phyloP scores from a whole-genome alignment of 1,140 invertebrate species.

The Zaprionus gabonicus region DNA sequence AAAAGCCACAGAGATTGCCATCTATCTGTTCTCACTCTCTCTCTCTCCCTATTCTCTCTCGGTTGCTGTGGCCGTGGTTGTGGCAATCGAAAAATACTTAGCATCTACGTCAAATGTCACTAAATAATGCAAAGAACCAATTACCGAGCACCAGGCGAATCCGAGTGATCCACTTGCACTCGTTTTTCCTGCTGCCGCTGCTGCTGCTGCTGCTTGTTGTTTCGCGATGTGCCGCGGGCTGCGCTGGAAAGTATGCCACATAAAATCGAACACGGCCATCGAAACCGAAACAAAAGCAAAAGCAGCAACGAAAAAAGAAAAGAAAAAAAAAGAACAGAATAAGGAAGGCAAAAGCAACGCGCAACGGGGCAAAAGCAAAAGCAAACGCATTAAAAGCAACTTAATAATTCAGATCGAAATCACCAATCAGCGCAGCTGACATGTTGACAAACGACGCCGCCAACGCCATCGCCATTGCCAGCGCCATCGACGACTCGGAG shows the following conservation, averaged over 20 bases:
- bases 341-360: conserved; percentile 9
- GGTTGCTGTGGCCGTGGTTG: conserved; percentile 2
- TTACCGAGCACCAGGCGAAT: conserved; percentile 41
- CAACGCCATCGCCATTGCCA: conserved; percentile 32
- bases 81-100: conserved; percentile 53
- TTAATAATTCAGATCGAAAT: conserved; percentile 82
- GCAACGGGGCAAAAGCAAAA: conserved; percentile 45
- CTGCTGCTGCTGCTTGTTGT: conserved; percentile 13
- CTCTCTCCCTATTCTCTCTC: not conserved
- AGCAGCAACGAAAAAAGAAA: conserved; percentile 18
- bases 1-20: conserved; percentile 3
- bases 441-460: conserved; percentile 79
- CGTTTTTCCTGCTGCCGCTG: conserved; percentile 11
- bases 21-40: conserved; percentile 2
- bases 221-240: conserved; percentile 23
- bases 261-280: conserved; percentile 35
- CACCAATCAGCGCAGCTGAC: conserved; percentile 78
- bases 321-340: not conserved
- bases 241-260: conserved; percentile 57
- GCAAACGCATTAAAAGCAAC: conserved; percentile 81
- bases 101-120: conserved; percentile 50
- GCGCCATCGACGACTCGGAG: conserved; percentile 8
- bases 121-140: conserved; percentile 55
- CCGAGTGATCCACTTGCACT: conserved; percentile 53
- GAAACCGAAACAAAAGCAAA: conserved; percentile 1